Evolutionary conservation across 2,113 vertebrate genomes (phyloP), one percentile per base, ranked within the genome.

Genomic region (Geococcyx californianus): DNA sequence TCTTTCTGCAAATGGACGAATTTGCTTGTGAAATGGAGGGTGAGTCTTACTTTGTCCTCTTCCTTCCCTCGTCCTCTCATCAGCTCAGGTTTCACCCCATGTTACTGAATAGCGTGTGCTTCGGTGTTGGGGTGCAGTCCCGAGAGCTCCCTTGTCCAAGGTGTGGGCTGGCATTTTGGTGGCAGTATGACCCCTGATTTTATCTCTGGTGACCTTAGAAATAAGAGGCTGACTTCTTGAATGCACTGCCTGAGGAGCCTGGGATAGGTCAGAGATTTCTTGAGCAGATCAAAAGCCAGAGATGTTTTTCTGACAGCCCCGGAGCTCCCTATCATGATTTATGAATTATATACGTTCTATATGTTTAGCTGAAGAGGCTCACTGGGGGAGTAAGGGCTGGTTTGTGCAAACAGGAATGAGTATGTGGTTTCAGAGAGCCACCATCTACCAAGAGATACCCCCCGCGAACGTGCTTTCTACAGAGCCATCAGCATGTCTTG

Each of bases 221-320:
- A 87, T 68, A 62, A 81, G 80, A 89, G 49, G 40, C 56, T 2
- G 28, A 33, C 44, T 72, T 90, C 62, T 73, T 87, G 69, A 92
- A 78, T 3, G 6, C 82, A 36, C 90, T 92, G 85, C 73, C 60
- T 69, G 80, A 94, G 69, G 90, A 94, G 95, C 95, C 95, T 97
- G 96, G 92, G 88, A 96, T 97, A 96, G 95, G 94, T 96, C 96
- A 96, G 80, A 78, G 86, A 90, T 90, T 93, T 92, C 83, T 92
- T 54, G 85, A 52, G 73, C 68, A 93, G 90, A 97, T 97, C 93
- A 97, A 95, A 97, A 95, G 96, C 84, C 91, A 64, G 74, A 93
- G 94, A 97, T 96, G 90, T 93, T 96, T 97, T 95, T 86, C 90
- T 97, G 93, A 96, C 96, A 96, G 95, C 54, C 58, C 49, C 1